Evolutionary conservation across 2,888 invertebrate species (phyloP).

Genomic region (Heterodera filipjevi): DNA sequence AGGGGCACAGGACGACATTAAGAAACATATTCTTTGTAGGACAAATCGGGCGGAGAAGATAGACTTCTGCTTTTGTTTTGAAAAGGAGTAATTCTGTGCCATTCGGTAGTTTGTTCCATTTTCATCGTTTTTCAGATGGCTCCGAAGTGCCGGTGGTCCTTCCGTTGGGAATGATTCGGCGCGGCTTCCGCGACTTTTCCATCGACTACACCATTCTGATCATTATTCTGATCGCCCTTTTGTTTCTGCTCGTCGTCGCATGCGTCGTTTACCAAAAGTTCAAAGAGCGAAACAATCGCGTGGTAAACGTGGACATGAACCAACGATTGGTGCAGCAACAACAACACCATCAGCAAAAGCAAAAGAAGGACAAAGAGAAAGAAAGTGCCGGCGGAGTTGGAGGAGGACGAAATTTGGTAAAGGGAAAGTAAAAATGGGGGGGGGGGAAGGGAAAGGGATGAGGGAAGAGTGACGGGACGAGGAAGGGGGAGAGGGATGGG

Average conservation of each 20-base stretch:
- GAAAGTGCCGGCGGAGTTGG: background rate
- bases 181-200: constrained; percentile 39
- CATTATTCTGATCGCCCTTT: constrained; percentile 36
- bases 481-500: no score
- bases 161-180: constrained; percentile 35
- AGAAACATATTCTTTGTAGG: no score
- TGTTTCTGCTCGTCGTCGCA: constrained; percentile 37
- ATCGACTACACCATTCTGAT: constrained; percentile 41
- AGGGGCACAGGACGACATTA: no score
- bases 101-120: background rate
- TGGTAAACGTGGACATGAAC: constrained; percentile 35
- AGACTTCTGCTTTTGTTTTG: no score
- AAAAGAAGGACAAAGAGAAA: no score
- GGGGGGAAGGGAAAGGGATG: no score
- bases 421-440: no score
- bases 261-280: constrained; percentile 41
- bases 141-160: constrained; percentile 40
- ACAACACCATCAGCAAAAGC: background rate
- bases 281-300: constrained; percentile 32
- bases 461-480: no score
- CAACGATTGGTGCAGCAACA: constrained; percentile 32
- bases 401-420: background rate
- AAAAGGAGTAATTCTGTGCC: no score
- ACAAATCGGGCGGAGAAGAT: background rate
- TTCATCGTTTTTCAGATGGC: constrained; percentile 34